These are phyloP conservation scores for Archocentrus centrarchus DNA, from an alignment of 2,113 vertebrate genomes.

Conservation along the genomic window DNA sequence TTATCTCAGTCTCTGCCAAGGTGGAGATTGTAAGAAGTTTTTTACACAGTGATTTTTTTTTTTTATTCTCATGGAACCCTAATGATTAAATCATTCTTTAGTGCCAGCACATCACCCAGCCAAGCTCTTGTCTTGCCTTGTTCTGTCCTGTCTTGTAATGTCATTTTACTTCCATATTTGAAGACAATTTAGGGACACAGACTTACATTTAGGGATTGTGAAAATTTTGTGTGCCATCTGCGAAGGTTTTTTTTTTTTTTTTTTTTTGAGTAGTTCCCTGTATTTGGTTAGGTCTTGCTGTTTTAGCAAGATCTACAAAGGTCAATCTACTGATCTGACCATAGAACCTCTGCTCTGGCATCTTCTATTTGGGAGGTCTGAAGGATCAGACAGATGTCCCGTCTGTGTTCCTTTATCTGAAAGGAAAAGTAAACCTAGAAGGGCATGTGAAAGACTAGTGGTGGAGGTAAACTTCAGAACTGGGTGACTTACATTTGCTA, in stretches of 20 bases:
- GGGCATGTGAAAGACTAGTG: not conserved
- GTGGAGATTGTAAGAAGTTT: not conserved
- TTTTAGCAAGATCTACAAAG: not conserved
- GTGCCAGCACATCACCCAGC: not conserved
- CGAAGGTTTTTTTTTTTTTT: not conserved
- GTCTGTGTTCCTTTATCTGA: not conserved
- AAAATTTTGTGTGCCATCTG: not conserved
- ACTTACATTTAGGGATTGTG: not conserved
- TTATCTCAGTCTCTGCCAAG: not conserved
- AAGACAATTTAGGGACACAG: not conserved
- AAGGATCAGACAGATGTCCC: not conserved
- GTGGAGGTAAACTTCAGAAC: not conserved
- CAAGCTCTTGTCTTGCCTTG: not conserved
- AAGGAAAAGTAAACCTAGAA: not conserved
- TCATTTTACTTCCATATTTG: constrained; percentile 23
- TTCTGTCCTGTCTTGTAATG: too few species aligned
- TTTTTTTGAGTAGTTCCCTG: not conserved
- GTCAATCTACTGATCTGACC: not conserved
- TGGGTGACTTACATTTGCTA: not conserved
- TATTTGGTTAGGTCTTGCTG: not conserved
- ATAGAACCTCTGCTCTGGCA: not conserved
- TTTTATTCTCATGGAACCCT: too few species aligned
- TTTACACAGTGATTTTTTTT: not conserved
- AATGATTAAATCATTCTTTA: not conserved
- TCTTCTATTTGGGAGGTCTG: not conserved